These are phyloP conservation scores for Vespertilio murinus DNA, from an alignment of 2,797 vertebrate genomes.

Conservation along the genomic window DNA sequence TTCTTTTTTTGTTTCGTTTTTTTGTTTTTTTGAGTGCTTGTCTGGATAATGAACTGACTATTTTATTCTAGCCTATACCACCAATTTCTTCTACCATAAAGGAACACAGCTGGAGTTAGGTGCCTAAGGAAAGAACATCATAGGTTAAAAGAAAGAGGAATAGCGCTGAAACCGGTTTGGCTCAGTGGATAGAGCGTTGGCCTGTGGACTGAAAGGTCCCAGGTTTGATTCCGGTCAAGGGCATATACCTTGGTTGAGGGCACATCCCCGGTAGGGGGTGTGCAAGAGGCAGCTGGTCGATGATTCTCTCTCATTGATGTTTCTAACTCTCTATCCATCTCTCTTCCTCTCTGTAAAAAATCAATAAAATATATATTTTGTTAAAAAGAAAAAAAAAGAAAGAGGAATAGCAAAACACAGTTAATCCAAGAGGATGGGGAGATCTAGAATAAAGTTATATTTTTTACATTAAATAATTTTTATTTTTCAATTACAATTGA, in stretches of 20 bases:
- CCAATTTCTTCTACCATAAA: neutral
- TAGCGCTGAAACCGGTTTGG: too few relatives aligned
- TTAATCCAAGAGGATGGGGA: neutral
- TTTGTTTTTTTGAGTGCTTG: neutral
- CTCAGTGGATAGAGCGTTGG: too few relatives aligned
- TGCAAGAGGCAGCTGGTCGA: too few relatives aligned
- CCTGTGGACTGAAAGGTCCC: too few relatives aligned
- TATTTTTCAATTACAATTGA: neutral
- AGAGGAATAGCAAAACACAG: neutral
- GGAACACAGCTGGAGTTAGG: neutral
- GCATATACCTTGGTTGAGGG: too few relatives aligned
- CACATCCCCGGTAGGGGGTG: too few relatives aligned
- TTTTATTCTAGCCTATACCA: neutral
- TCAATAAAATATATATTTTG: too few relatives aligned
- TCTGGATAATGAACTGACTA: neutral
- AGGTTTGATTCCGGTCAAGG: too few relatives aligned
- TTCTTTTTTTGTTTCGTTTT: neutral
- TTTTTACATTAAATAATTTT: neutral
- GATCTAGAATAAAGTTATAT: neutral
- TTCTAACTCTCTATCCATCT: too few relatives aligned
- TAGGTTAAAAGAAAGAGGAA: neutral
- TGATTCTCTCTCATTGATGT: too few relatives aligned
- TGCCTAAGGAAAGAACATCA: neutral
- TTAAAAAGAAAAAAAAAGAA: too few relatives aligned
- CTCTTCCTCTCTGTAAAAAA: too few relatives aligned